Conservation (phyloP, 2,888 invertebrate genomes). For the Phragmatobia fuliginosa region DNA sequence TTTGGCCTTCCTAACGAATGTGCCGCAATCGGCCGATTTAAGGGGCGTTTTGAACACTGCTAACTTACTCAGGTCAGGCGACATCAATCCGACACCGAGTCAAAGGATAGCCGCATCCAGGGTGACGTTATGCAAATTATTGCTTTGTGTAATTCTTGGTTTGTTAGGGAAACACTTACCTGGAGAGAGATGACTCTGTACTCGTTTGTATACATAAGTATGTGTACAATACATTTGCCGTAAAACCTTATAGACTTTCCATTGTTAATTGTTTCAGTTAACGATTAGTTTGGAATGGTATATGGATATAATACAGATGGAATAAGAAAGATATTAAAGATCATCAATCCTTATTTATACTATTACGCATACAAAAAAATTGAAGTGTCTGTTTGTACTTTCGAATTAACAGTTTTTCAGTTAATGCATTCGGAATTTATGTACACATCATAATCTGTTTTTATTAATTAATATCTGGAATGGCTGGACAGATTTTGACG, state of each 20-base stretch:
- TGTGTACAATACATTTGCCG: background rate
- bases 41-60: slow-evolving; percentile 72
- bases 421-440: too few species aligned
- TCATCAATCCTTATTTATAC: too few species aligned
- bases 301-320: background rate
- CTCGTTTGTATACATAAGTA: too few species aligned
- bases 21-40: slow-evolving; percentile 84
- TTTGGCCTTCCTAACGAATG: slow-evolving; percentile 84
- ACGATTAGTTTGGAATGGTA: background rate
- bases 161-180: slow-evolving; percentile 67
- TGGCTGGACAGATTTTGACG: too few species aligned
- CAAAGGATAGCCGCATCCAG: slow-evolving; percentile 70
- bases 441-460: too few species aligned
- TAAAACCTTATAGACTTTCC: background rate
- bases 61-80: slow-evolving; percentile 65
- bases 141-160: slow-evolving; percentile 69
- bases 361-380: too few species aligned
- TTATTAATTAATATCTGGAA: too few species aligned
- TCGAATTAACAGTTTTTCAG: too few species aligned
- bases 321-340: too few species aligned
- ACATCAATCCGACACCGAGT: slow-evolving; percentile 64
- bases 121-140: slow-evolving; percentile 74
- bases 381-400: too few species aligned
- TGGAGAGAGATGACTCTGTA: background rate
- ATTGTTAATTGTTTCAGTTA: background rate